Base-by-base conservation (phyloP, 2,797 vertebrate genomes). In the Sebastes variabilis region DNA sequence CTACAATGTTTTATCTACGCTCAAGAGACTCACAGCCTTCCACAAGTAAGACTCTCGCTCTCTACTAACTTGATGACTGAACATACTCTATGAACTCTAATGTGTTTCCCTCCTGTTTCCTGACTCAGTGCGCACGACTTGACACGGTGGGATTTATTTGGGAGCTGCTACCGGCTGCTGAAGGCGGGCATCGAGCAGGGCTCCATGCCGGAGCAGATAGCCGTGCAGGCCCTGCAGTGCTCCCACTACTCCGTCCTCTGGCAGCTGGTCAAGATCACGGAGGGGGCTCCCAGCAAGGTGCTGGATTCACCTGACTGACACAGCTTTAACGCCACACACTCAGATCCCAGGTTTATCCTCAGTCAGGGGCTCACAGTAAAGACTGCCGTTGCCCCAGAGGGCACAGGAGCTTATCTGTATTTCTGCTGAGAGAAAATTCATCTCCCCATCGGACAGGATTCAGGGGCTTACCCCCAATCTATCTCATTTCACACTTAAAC, bases 131-230 rank as follows among this genome's bases (percentile, higher is more conserved):
- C 99, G 54, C 99, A 99, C 38, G 98, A 99, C 93, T 96, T 99
- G 87, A 99, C 99, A 1, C 97, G 98, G 89, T 99, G 99, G 99
- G 99, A 99, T 94, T 94, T 99, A 60, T 99, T 99, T 93, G 98
- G 97, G 80, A 99, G 96, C 94, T 99, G 99, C 95, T 99, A 99
- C 94, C 96, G 98, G 92, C 95, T 99, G 88, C 95, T 99, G 86
- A 98, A 98, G 94, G 97, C 98, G 82, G 99, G 98, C 88, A 99
- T 99, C 88, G 99, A 99, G 91, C 99, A 99, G 68, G 98, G 98
- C 94, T 98, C 98, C 81, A 99, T 99, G 99, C 97, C 98, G n/a
- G 99, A 99, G 93, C 99, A 99, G 98, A 99, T 99, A 25, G 98
- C 98, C 36, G 98, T 99, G 77, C 99, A 99, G 95, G 98, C 99